phyloP scores from a whole-genome alignment of 1,140 invertebrate species.

The Uloborus diversus region DNA sequence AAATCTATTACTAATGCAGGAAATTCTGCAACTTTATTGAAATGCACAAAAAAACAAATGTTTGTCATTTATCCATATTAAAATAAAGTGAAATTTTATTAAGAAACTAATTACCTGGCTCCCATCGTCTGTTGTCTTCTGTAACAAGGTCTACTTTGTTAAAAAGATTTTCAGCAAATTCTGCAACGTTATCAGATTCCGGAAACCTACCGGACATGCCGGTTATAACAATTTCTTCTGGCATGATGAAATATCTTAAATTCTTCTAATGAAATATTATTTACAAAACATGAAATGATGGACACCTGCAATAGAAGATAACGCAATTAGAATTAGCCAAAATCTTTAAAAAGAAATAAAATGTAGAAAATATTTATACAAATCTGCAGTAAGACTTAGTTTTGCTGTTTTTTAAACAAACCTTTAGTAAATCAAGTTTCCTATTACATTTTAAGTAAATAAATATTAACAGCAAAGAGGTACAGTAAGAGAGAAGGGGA shows the following conservation, averaged over 20 bases:
- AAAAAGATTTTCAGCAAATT: slow-evolving; percentile 89
- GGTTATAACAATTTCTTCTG: slow-evolving; percentile 80
- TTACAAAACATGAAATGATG: slow-evolving; percentile 13
- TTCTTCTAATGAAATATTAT: slow-evolving; percentile 5
- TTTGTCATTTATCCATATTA: neutral
- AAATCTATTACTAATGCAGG: too few species aligned
- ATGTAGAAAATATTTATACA: too few species aligned
- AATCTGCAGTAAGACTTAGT: too few species aligned
- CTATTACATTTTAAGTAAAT: neutral
- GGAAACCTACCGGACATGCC: slow-evolving; percentile 91
- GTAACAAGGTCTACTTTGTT: slow-evolving; percentile 88
- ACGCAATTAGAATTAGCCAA: too few species aligned
- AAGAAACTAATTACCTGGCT: slow-evolving; percentile 67
- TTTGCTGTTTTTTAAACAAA: too few species aligned
- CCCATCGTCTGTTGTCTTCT: slow-evolving; percentile 84
- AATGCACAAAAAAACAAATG: too few species aligned
- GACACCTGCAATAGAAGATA: slow-evolving; percentile 3
- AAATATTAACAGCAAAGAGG: neutral
- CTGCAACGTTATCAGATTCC: slow-evolving; percentile 85
- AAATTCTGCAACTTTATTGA: too few species aligned
- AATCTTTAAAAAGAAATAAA: too few species aligned
- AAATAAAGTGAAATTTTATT: neutral
- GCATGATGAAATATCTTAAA: slow-evolving; percentile 15
- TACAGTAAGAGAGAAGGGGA: too few species aligned
- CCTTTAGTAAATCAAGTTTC: too few species aligned